Conservation (phyloP, 2,113 vertebrate species). For the Tapirus terrestris region DNA sequence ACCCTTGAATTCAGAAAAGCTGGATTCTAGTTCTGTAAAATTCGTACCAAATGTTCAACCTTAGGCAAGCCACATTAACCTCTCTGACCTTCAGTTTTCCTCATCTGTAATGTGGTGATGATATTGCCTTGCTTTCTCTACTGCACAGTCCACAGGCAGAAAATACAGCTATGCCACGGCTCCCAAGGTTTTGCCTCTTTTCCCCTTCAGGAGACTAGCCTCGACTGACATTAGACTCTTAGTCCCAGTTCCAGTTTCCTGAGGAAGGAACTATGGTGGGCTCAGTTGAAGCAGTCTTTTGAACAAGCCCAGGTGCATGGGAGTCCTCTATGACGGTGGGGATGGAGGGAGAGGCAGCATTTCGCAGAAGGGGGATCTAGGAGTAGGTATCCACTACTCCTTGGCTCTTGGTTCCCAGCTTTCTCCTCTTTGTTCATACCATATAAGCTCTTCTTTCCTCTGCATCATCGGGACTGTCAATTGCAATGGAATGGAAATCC, state of each 20-base stretch:
- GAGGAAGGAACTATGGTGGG: background rate
- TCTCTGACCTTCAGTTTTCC: background rate
- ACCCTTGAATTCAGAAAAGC: background rate
- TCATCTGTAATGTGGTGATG: background rate
- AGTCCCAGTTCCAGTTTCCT: background rate
- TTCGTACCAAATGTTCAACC: background rate
- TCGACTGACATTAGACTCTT: background rate
- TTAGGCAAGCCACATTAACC: background rate
- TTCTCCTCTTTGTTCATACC: background rate
- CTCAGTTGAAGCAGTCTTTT: background rate
- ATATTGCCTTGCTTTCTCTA: background rate
- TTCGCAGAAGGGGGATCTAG: background rate
- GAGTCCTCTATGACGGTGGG: background rate
- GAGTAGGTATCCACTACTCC: background rate
- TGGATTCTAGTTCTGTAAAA: background rate
- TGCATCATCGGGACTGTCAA: background rate
- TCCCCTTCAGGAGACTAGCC: background rate
- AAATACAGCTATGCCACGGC: background rate
- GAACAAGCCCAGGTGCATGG: background rate
- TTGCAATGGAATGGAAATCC: background rate
- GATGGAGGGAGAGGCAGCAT: background rate
- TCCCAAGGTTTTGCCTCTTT: background rate
- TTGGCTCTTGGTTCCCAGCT: background rate
- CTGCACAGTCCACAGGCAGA: background rate
- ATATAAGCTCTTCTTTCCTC: background rate